These are phyloP conservation scores for Sebastes steindachneri DNA, from an alignment of 2,797 vertebrate genomes.

Conservation along the genomic window DNA sequence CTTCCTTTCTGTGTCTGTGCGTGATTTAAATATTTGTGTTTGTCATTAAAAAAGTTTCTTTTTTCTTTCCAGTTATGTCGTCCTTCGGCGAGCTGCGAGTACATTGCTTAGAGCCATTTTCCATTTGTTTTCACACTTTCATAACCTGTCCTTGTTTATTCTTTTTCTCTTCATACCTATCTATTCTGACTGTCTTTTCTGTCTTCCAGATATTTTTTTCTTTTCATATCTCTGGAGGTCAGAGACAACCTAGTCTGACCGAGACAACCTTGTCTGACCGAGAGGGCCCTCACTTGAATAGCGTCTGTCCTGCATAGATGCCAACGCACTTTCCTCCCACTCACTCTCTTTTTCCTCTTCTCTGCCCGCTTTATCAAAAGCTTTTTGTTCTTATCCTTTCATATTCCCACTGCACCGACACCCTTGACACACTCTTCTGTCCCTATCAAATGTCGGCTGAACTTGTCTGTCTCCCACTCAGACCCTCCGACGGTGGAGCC, in stretches of 20 bases:
- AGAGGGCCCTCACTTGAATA: constrained; percentile 9
- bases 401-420: background rate
- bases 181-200: constrained; percentile 3
- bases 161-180: background rate
- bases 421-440: constrained; percentile 8
- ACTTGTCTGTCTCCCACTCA: constrained; percentile 62
- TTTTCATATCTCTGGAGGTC: constrained; percentile 20
- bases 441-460: constrained; percentile 18
- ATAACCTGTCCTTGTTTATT: constrained; percentile 8
- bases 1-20: background rate
- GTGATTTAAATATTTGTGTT: background rate
- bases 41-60: background rate
- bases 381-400: background rate
- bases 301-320: background rate
- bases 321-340: background rate
- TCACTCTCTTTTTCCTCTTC: background rate
- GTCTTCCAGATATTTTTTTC: constrained; percentile 13
- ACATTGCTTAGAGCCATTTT: background rate
- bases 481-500: constrained; percentile 96
- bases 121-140: background rate
- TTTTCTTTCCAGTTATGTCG: background rate
- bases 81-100: background rate
- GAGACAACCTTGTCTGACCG: background rate
- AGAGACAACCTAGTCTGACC: constrained; percentile 8
- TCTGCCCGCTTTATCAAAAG: background rate